A percentile compares a stretch with the other conserved stretches of the same genome.
These are phyloP conservation scores for Aphelinus atriplicis DNA, from an alignment of 1,140 invertebrate genomes.

Conservation along the genomic window DNA sequence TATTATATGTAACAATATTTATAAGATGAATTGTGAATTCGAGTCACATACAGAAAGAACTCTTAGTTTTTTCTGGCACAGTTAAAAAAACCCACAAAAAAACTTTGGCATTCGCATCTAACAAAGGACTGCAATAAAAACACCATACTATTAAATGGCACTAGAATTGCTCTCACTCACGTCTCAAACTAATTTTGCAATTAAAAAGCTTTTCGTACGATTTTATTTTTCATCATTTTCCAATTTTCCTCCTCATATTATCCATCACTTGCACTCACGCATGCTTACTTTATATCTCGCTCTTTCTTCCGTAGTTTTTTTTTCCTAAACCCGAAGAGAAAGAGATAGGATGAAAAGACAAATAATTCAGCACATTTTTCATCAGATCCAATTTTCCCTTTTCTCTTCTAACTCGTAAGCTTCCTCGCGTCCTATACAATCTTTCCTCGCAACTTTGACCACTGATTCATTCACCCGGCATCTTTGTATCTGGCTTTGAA, in stretches of 20 bases:
- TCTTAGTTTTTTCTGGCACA: conserved; percentile 60
- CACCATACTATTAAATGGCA: conserved; percentile 69
- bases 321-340: conserved; percentile 10
- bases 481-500: conserved; percentile 1
- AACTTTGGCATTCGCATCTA: conserved; percentile 66
- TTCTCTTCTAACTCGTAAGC: background rate
- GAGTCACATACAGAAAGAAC: conserved; percentile 65
- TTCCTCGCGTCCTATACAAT: background rate
- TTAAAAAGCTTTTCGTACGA: conserved; percentile 58
- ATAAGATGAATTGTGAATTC: conserved; percentile 65
- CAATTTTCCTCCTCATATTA: conserved; percentile 38
- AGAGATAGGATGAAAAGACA: conserved; percentile 16
- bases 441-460: conserved; percentile 8
- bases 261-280: conserved; percentile 41
- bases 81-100: conserved; percentile 50
- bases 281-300: conserved; percentile 34
- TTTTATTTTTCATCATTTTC: conserved; percentile 39
- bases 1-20: conserved; percentile 67
- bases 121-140: conserved; percentile 64
- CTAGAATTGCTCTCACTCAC: conserved; percentile 67
- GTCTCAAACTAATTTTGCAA: conserved; percentile 58
- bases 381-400: conserved; percentile 25
- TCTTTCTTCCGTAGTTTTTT: conserved; percentile 34
- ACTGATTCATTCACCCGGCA: conserved; percentile 7
- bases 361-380: conserved; percentile 4